phyloP scores from a whole-genome alignment of 2,797 vertebrate genomes.

The Gymnothorax reevesii region DNA sequence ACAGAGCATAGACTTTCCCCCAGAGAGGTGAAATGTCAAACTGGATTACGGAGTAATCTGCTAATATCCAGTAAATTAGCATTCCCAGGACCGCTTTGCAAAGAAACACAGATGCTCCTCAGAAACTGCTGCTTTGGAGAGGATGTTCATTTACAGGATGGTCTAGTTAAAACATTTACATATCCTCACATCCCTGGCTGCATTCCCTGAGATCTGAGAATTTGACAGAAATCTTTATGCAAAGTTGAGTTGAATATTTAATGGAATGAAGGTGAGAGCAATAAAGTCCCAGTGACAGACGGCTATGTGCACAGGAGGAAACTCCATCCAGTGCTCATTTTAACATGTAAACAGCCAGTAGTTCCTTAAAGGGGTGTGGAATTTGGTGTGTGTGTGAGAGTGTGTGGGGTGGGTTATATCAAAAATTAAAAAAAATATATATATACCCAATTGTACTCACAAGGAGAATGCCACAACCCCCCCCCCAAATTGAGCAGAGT shows the following conservation, averaged over 20 bases:
- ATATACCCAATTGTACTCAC: too few relatives aligned
- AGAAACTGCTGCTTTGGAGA: conserved; percentile 7
- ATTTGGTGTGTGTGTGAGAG: too few relatives aligned
- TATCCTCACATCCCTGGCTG: not conserved
- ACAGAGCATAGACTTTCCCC: conserved; percentile 13
- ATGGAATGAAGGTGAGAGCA: not conserved
- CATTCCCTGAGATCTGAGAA: not conserved
- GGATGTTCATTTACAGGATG: conserved; percentile 7
- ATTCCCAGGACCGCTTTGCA: conserved; percentile 32
- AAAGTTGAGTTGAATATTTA: not conserved
- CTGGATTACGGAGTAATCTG: conserved; percentile 47
- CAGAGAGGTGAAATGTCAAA: conserved; percentile 41
- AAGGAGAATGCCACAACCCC: too few relatives aligned
- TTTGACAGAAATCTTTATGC: not conserved
- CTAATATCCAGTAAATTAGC: conserved; percentile 53
- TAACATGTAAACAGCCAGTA: not conserved
- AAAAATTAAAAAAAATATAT: too few relatives aligned
- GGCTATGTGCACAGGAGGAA: not conserved
- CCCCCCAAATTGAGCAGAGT: too few relatives aligned
- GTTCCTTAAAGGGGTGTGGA: too few relatives aligned
- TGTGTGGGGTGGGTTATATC: too few relatives aligned
- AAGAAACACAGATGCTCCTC: conserved; percentile 14
- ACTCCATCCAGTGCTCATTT: not conserved
- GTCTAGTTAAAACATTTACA: conserved; percentile 15
- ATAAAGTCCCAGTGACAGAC: not conserved